Percentiles rank a stretch among this genome's conserved stretches.
These are phyloP conservation scores for Cirrhinus molitorella DNA, from an alignment of 2,797 vertebrate genomes.

Conservation along the genomic window DNA sequence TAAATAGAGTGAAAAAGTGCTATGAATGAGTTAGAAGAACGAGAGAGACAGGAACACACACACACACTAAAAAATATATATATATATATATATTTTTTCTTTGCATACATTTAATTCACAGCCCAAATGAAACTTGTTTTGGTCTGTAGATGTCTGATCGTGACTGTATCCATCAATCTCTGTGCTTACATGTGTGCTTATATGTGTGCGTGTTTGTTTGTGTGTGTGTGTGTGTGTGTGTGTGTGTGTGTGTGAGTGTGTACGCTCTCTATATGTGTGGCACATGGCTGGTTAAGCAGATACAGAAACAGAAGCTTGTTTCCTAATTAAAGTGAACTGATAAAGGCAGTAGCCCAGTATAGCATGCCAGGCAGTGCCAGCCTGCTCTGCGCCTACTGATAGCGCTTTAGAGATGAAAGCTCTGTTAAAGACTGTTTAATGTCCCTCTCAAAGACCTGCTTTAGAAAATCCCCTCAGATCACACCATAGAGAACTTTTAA, in stretches of 20 bases:
- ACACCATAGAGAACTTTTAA: constrained; percentile 61
- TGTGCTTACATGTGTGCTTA: background rate
- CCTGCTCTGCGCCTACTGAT: constrained; percentile 62
- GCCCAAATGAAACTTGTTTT: background rate
- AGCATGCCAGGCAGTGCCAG: constrained; percentile 69
- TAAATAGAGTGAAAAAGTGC: constrained; percentile 1
- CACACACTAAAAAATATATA: too few relatives aligned
- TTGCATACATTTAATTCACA: background rate
- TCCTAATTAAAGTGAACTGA: constrained; percentile 76
- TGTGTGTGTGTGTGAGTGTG: constrained; percentile 7
- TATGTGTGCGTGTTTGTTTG: background rate
- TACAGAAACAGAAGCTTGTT: constrained; percentile 73
- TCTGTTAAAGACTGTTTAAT: constrained; percentile 57
- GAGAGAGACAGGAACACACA: background rate
- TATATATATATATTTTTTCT: too few relatives aligned
- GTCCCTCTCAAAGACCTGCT: constrained; percentile 60
- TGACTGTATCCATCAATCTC: background rate
- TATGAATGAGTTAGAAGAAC: background rate
- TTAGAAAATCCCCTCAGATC: constrained; percentile 54
- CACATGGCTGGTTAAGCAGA: constrained; percentile 59
- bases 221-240: constrained; percentile 13
- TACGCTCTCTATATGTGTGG: constrained; percentile 37
- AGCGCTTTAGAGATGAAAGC: constrained; percentile 64
- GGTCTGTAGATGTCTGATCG: background rate
- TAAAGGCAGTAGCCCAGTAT: constrained; percentile 69